Evolutionary conservation across 2,888 invertebrate species (phyloP), one percentile per base, ranked within the genome.

Genomic region (Parthenolecanium corni): DNA sequence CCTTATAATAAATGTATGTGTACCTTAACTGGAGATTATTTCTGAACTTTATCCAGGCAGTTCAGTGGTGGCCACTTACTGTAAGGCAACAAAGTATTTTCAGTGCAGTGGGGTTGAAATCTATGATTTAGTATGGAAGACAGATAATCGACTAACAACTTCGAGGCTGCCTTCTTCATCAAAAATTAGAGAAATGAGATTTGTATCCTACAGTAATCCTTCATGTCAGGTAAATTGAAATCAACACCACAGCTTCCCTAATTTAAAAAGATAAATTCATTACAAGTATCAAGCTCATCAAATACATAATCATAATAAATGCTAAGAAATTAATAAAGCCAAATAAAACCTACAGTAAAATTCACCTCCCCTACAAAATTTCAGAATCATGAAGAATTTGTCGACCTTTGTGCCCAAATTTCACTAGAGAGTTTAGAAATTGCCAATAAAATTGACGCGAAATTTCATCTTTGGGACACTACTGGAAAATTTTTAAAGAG

Each of bases 171-270:
- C 4, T 23, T 20, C n/a, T n/a, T n/a, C n/a, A n/a, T n/a, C n/a
- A 16, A 47, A 63, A 47, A 36, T 63, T 9, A n/a, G 44, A 12
- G 20, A 44, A 11, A 25, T 47, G 25, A 42, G 31, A 47, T 63
- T 63, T n/a, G 47, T 63, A 14, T 18, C 63, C 5, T 44, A 63
- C 38, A 6, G 16, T n/a, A 53, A 63, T n/a, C 63, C 63, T 21
- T 25, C 16, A 4, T 18, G 52, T 21, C 53, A 63, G 38, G 63
- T 63, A 14, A 20, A 21, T 49, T 42, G 3, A 14, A 44, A 20
- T 5, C 21, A 11, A 14, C 49, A 20, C 21, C 1, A 49, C 21
- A 20, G 3, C 21, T 1, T 1, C 11, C 11, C 5, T 31, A 9
- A 31, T 31, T 42, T 18, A 42, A 42, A 14, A 42, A 42, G 14